Evolutionary conservation across 2,888 invertebrate species (phyloP), one percentile per base, ranked within the genome.

Genomic region (Galerucella nymphaeae): DNA sequence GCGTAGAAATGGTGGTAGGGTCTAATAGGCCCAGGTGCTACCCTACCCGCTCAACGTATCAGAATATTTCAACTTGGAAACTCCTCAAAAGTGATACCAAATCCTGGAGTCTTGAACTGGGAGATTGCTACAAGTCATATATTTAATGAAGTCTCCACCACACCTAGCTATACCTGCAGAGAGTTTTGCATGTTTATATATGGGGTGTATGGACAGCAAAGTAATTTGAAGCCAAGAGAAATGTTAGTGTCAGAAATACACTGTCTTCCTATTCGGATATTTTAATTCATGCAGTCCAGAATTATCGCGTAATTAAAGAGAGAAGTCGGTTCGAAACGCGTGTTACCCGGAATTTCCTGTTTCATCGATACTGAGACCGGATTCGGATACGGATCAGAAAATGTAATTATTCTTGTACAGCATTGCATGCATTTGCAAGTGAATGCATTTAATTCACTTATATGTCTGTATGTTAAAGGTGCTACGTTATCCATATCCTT

Each of bases 381-480:
- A 59, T 59, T 30, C 38, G 59, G 59, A 42, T 62, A 62, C 18
- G 42, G 38, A 55, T 66, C 55, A 50, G 45, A 66, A 66, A 66
- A 66, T 66, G 66, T 58, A 58, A 66, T 66, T 66, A 66, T 66
- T 66, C 66, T 66, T 58, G 45, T 58, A 66, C 58, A 20, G 58
- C 66, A 45, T 66, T 45, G 58, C 58, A 66, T 58, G 57, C 66
- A 58, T 66, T 66, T 66, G 58, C 66, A 58, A 57, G 58, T 66
- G 16, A 66, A 66, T 58, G 58, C 66, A 58, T 23, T 58, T 45
- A 66, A 66, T 58, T 66, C 66, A 50, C 64, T 64, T 30, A 53
- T 55, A 65, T 41, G 41, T 58, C 58, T 30, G 13, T 23, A 5
- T 23, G 58, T 10, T 14, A 50, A 58, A 58, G 58, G 58, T 58